Evolutionary conservation across 2,797 vertebrate species (phyloP).

Genomic region (Odontamblyopus lacepedii): DNA sequence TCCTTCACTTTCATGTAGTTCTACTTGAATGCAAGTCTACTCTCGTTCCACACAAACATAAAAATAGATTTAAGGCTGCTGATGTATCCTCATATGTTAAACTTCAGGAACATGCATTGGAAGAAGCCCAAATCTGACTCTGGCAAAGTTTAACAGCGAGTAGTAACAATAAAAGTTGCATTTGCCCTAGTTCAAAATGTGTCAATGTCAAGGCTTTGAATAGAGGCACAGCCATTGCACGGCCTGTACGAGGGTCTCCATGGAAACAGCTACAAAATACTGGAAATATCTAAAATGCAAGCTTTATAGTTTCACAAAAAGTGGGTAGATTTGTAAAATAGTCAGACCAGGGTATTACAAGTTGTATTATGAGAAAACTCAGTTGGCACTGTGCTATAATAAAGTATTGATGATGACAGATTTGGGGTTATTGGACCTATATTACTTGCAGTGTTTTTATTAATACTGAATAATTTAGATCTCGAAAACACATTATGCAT

Average conservation of each 20-base stretch:
- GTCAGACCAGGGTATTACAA: background rate
- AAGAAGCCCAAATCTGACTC: constrained; percentile 38
- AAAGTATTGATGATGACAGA: background rate
- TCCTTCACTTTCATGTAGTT: constrained; percentile 77
- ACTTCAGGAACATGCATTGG: constrained; percentile 17
- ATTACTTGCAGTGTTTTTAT: too few species aligned
- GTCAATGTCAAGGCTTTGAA: constrained; percentile 15
- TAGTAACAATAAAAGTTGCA: constrained; percentile 10
- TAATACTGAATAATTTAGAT: too few species aligned
- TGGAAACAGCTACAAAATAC: constrained; percentile 8
- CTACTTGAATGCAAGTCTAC: constrained; percentile 72
- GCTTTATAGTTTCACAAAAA: background rate
- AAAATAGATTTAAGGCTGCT: constrained; percentile 56
- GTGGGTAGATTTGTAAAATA: background rate
- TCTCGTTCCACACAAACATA: constrained; percentile 50
- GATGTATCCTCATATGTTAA: constrained; percentile 43
- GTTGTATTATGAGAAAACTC: background rate
- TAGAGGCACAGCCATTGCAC: background rate
- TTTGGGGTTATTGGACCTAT: background rate
- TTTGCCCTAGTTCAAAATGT: constrained; percentile 7
- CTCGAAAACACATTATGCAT: too few species aligned
- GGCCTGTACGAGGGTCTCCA: constrained; percentile 2
- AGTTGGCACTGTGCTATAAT: background rate
- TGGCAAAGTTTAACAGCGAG: constrained; percentile 18
- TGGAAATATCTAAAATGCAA: background rate